phyloP scores from a whole-genome alignment of 2,888 invertebrate species.

The Limnephilus auricula region DNA sequence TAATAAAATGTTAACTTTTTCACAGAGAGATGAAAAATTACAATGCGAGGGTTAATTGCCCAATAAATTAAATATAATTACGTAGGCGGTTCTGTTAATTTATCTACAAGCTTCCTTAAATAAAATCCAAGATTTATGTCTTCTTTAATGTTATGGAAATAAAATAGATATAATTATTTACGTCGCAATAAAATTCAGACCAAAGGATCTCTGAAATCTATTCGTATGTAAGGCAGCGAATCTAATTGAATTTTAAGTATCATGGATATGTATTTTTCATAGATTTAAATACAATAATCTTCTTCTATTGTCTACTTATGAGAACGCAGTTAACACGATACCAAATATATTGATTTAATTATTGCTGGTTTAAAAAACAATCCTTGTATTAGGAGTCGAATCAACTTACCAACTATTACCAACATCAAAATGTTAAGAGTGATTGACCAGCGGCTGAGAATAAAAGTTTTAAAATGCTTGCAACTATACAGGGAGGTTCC shows the following conservation, averaged over 20 bases:
- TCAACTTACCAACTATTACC: not conserved
- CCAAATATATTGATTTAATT: not conserved
- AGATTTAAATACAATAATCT: not conserved
- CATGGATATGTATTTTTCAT: not conserved
- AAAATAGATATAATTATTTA: not conserved
- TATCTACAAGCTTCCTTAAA: slow-evolving; percentile 21
- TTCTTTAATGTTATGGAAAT: slow-evolving; percentile 26
- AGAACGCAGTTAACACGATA: not conserved
- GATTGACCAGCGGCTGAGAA: too few relatives aligned
- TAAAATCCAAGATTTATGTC: not conserved
- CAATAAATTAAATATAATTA: slow-evolving; percentile 17
- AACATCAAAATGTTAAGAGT: not conserved
- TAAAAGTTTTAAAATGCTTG: too few relatives aligned
- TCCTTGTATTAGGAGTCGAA: not conserved
- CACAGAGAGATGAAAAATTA: not conserved
- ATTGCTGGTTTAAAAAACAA: too few relatives aligned
- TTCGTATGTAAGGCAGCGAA: not conserved
- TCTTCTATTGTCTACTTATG: not conserved
- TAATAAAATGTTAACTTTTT: not conserved
- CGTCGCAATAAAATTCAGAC: not conserved
- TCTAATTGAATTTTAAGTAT: slow-evolving; percentile 28
- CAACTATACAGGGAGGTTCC: too few relatives aligned
- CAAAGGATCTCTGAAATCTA: not conserved
- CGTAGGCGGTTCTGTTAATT: slow-evolving; percentile 16
- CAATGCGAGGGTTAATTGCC: slow-evolving; percentile 7